phyloP scores from a whole-genome alignment of 2,113 vertebrate genomes.

The Gracilinanus agilis region DNA sequence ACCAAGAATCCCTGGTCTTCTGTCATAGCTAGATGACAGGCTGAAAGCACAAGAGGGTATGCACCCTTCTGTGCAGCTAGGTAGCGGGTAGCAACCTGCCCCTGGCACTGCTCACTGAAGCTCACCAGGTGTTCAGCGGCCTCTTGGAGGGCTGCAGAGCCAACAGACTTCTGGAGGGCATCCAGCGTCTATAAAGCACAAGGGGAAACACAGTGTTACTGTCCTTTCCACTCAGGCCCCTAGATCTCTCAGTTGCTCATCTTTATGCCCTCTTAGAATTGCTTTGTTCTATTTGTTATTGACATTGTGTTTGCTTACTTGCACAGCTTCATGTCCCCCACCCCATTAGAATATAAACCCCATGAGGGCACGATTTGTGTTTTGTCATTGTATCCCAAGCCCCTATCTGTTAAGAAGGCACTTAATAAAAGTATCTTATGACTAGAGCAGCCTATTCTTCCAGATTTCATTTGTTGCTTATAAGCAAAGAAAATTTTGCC shows the following conservation, averaged over 20 bases:
- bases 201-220: background rate
- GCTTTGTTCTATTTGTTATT: background rate
- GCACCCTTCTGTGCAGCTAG: constrained; percentile 93
- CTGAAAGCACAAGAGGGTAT: constrained; percentile 89
- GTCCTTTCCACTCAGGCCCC: background rate
- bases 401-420: background rate
- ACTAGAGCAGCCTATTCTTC: background rate
- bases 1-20: constrained; percentile 78
- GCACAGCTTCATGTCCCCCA: background rate
- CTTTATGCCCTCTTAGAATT: background rate
- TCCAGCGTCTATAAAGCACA: constrained; percentile 86
- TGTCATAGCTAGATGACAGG: constrained; percentile 81
- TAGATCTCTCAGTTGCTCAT: background rate
- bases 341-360: background rate
- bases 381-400: background rate
- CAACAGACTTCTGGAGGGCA: constrained; percentile 82
- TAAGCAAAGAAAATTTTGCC: background rate
- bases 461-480: background rate
- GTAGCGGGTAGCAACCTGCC: constrained; percentile 88
- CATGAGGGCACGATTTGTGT: background rate
- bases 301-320: background rate
- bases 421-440: background rate
- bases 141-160: constrained; percentile 22
- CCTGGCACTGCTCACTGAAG: constrained; percentile 89
- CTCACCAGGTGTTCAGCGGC: constrained; percentile 73